A percentile compares a stretch with the other conserved stretches of the same genome.
Evolutionary conservation across 1,140 invertebrate genomes (phyloP).

Genomic region (Scaptomyza montana): DNA sequence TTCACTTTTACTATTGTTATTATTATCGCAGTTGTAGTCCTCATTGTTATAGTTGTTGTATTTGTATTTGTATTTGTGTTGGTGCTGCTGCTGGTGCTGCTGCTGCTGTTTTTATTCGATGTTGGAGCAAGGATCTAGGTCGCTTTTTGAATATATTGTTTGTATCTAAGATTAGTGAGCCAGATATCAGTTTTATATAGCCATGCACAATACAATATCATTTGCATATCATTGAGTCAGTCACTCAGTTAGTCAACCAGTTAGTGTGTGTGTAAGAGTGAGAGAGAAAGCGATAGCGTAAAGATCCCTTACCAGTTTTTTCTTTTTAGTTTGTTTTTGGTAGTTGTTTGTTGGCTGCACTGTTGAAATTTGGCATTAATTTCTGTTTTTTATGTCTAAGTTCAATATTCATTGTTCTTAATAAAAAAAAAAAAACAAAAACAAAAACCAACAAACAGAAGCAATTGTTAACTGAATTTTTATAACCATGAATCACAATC

Average conservation of each 20-base stretch:
- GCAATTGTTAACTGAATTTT: slow-evolving; percentile 2
- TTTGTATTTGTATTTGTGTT: slow-evolving; percentile 30
- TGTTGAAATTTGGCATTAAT: background rate
- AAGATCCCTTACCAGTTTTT: background rate
- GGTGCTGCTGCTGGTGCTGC: slow-evolving; percentile 28
- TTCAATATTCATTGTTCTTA: background rate
- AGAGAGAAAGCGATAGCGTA: slow-evolving; percentile 20
- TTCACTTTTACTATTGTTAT: slow-evolving; percentile 71
- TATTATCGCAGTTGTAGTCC: slow-evolving; percentile 68
- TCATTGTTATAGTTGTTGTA: slow-evolving; percentile 42
- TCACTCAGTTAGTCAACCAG: background rate
- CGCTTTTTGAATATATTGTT: slow-evolving; percentile 81
- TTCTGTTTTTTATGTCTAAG: background rate
- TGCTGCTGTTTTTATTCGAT: slow-evolving; percentile 40
- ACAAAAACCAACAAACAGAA: background rate
- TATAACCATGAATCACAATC: background rate
- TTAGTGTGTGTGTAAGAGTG: slow-evolving; percentile 5
- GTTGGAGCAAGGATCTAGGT: slow-evolving; percentile 73
- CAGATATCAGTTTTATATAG: slow-evolving; percentile 75
- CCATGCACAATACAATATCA: slow-evolving; percentile 59
- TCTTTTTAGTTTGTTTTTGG: background rate
- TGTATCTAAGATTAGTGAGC: slow-evolving; percentile 76
- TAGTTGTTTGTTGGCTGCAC: slow-evolving; percentile 3
- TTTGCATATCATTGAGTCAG: slow-evolving; percentile 49
- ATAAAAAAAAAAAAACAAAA: no score